Evolutionary conservation across 2,113 vertebrate species (phyloP).

Genomic region (Neotoma lepida): DNA sequence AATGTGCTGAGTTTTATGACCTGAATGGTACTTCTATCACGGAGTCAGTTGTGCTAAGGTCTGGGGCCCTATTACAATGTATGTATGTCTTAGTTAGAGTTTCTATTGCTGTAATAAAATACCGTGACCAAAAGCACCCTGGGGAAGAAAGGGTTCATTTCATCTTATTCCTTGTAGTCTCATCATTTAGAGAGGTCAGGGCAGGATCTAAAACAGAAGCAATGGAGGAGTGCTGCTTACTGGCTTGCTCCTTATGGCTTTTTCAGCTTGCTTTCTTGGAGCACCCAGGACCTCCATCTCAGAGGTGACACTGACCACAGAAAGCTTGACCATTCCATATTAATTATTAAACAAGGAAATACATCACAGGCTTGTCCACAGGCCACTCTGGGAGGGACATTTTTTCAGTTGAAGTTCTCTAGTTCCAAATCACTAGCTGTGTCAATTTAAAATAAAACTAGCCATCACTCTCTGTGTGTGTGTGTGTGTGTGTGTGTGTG

Average conservation of each 20-base stretch:
- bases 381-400: too few species aligned
- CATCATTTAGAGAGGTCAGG: not conserved
- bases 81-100: not conserved
- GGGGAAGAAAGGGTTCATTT: not conserved
- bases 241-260: not conserved
- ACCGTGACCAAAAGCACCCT: not conserved
- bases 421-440: too few species aligned
- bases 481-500: too few species aligned
- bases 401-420: too few species aligned
- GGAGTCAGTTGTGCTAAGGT: not conserved
- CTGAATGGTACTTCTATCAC: not conserved
- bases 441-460: too few species aligned
- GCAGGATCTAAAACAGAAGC: not conserved
- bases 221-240: not conserved
- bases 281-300: not conserved
- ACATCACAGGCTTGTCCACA: too few species aligned
- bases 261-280: not conserved
- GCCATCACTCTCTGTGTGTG: too few species aligned
- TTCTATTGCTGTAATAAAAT: not conserved
- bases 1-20: not conserved
- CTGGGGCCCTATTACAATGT: not conserved
- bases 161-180: not conserved
- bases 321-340: not conserved
- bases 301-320: not conserved
- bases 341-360: too few species aligned